phyloP scores from a whole-genome alignment of 2,113 vertebrate species.

The Myrmophylax atrothorax region DNA sequence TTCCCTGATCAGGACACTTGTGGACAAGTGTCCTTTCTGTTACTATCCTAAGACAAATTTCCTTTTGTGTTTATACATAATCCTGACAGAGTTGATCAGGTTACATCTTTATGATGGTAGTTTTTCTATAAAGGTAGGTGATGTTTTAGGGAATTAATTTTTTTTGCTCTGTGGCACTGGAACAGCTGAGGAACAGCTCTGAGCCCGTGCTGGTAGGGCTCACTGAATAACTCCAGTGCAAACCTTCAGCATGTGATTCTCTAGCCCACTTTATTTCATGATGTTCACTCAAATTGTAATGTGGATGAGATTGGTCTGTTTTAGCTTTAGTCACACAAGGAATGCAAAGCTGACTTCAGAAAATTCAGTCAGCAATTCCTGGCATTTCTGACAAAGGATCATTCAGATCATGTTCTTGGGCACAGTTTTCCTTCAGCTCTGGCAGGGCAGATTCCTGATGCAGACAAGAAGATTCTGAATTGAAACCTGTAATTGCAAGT shows the following conservation, averaged over 20 bases:
- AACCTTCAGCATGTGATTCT: rapidly evolving
- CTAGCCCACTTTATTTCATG: not conserved
- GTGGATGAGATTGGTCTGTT: not conserved
- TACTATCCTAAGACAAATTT: not conserved
- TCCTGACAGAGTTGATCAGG: not conserved
- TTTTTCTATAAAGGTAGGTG: not conserved
- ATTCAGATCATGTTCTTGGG: not conserved
- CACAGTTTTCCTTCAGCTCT: not conserved
- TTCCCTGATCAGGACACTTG: not conserved
- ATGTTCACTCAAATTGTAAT: not conserved
- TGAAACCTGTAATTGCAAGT: not conserved
- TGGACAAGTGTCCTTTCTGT: not conserved
- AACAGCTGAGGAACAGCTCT: not conserved
- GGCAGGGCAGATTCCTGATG: not conserved
- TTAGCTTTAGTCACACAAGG: not conserved
- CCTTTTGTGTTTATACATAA: not conserved
- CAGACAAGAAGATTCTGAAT: not conserved
- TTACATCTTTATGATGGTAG: not conserved
- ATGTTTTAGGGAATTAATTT: not conserved
- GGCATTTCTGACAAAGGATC: not conserved
- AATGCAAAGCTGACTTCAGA: not conserved
- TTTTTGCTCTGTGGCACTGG: not conserved
- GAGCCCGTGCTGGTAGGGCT: not conserved
- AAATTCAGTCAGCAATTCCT: not conserved
- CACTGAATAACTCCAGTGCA: not conserved